Percentiles rank a stretch among this genome's conserved stretches.
phyloP scores from a whole-genome alignment of 1,140 invertebrate genomes.

The Prorops nasuta region DNA sequence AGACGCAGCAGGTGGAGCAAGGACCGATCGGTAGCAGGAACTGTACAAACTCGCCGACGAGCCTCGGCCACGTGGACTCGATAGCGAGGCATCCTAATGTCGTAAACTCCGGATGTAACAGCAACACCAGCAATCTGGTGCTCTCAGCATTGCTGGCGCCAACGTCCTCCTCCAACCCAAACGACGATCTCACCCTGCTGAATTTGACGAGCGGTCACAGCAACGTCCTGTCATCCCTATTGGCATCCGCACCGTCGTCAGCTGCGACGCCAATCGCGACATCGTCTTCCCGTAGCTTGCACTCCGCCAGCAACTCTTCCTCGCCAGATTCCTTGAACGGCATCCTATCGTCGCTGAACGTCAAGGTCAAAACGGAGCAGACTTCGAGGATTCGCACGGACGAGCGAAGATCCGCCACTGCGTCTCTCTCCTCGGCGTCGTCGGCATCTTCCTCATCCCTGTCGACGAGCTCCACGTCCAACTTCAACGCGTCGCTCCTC shows the following conservation, averaged over 20 bases:
- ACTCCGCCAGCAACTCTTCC: not conserved
- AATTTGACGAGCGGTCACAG: not conserved
- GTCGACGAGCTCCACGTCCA: constrained; percentile 19
- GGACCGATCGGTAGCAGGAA: constrained; percentile 12
- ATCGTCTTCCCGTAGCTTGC: constrained; percentile 5
- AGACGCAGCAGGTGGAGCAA: constrained; percentile 11
- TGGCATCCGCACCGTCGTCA: constrained; percentile 21
- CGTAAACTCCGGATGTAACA: constrained; percentile 17
- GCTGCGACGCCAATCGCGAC: constrained; percentile 10
- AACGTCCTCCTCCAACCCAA: constrained; percentile 14
- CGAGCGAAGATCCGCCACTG: constrained; percentile 14
- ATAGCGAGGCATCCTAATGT: constrained; percentile 29
- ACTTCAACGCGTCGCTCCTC: constrained; percentile 37
- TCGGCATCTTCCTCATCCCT: constrained; percentile 16
- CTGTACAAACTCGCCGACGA: constrained; percentile 19
- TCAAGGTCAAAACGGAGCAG: constrained; percentile 40
- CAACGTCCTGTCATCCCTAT: too few relatives aligned
- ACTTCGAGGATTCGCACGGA: constrained; percentile 16
- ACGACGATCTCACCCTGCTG: too few relatives aligned
- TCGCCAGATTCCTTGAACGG: constrained; percentile 39
- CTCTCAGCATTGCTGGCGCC: constrained; percentile 20
- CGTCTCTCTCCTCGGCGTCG: too few relatives aligned
- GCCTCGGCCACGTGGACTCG: constrained; percentile 30
- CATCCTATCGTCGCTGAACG: constrained; percentile 34
- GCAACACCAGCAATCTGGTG: constrained; percentile 12